These are phyloP conservation scores for Poicephalus meyeri DNA, from an alignment of 2,113 vertebrate genomes.

Conservation along the genomic window DNA sequence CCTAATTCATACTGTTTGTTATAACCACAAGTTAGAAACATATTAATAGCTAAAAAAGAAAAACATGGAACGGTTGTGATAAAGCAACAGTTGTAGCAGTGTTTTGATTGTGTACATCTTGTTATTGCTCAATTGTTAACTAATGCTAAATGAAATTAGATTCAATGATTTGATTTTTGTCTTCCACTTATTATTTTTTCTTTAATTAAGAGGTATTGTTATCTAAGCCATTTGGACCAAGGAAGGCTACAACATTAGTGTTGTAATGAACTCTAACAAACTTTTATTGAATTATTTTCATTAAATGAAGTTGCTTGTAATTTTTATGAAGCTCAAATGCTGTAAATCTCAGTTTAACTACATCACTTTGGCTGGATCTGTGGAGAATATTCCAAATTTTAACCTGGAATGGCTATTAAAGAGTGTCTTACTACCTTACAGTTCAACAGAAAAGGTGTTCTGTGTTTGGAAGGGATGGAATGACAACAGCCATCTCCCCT, in stretches of 20 bases:
- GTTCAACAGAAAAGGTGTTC: neutral
- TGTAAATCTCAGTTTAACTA: neutral
- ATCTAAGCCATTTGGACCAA: neutral
- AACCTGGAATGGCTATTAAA: neutral
- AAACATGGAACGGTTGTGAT: no score
- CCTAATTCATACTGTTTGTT: neutral
- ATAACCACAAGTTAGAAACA: neutral
- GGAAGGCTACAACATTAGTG: neutral
- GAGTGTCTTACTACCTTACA: neutral
- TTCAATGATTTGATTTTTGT: neutral
- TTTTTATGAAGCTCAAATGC: neutral
- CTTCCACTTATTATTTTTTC: neutral
- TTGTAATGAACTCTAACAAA: neutral
- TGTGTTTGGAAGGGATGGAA: fast-evolving
- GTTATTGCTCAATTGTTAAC: neutral
- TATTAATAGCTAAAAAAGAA: neutral
- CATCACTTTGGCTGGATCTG: neutral
- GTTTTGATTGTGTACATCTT: no score
- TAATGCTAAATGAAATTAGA: neutral
- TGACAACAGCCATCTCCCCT: neutral
- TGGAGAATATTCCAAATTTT: neutral
- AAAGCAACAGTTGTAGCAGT: no score
- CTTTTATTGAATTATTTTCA: neutral
- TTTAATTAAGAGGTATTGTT: neutral
- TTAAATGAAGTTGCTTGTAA: neutral